Percentiles rank a stretch among this genome's conserved stretches.
These are phyloP conservation scores for Carcharodon carcharias DNA, from an alignment of 2,797 vertebrate genomes.

Conservation along the genomic window DNA sequence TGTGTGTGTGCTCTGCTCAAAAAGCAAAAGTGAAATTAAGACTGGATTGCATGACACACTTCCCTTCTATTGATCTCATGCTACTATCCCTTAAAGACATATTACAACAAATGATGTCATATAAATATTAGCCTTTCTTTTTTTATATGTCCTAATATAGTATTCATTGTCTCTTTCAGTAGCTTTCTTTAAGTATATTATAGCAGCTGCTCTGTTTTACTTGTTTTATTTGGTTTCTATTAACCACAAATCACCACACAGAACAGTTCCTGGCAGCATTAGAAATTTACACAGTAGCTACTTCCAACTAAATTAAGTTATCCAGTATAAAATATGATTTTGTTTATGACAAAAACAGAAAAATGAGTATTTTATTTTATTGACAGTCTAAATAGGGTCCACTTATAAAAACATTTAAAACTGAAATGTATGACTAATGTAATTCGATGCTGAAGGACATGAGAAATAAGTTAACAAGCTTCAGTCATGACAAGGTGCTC, in stretches of 20 bases:
- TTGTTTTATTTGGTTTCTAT: background rate
- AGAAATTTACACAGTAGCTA: too few relatives aligned
- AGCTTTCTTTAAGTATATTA: background rate
- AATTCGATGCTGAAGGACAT: background rate
- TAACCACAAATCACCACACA: background rate
- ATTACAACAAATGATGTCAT: background rate
- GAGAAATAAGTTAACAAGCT: background rate
- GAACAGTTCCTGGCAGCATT: background rate
- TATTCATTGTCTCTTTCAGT: background rate
- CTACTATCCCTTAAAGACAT: too few relatives aligned
- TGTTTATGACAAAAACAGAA: background rate
- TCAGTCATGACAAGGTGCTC: background rate
- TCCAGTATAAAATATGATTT: background rate
- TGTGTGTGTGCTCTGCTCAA: too few relatives aligned
- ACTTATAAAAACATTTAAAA: background rate
- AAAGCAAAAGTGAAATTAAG: too few relatives aligned
- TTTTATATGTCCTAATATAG: background rate
- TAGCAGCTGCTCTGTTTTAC: too few relatives aligned
- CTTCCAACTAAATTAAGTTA: background rate
- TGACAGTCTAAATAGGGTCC: background rate
- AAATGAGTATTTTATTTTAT: background rate
- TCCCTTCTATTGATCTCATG: too few relatives aligned
- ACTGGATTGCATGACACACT: too few relatives aligned
- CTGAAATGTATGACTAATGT: background rate
- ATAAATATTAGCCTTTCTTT: background rate